Evolutionary conservation across 2,797 vertebrate genomes (phyloP).

Genomic region (Aphelocoma californica): DNA sequence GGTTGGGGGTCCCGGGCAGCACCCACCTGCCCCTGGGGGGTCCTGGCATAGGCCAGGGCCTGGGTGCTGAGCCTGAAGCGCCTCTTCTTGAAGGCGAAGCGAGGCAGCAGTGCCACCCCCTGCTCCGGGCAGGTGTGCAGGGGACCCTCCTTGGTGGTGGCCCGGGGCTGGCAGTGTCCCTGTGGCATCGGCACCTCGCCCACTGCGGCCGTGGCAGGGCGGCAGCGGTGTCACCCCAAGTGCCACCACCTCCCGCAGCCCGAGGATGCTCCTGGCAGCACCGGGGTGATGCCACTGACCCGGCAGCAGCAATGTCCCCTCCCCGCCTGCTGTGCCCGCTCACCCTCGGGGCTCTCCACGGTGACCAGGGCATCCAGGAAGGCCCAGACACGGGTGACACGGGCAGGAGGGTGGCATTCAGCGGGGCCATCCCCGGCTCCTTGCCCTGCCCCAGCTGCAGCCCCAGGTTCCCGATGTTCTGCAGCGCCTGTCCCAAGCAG

Average conservation of each 20-base stretch:
- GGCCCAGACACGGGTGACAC: constrained; percentile 81
- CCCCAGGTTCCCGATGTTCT: constrained; percentile 91
- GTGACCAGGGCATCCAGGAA: constrained; percentile 87
- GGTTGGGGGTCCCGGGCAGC: background rate
- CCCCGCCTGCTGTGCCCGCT: background rate
- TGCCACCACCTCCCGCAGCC: background rate
- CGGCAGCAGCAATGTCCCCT: background rate
- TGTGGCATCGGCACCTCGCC: constrained; percentile 68
- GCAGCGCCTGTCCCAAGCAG: constrained; percentile 75
- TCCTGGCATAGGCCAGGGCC: constrained; percentile 85
- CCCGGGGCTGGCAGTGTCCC: constrained; percentile 75
- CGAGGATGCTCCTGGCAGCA: background rate
- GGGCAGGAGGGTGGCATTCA: constrained; percentile 86
- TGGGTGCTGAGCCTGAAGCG: constrained; percentile 90
- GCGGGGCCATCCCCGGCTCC: constrained; percentile 91
- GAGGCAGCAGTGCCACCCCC: constrained; percentile 78
- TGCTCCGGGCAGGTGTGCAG: constrained; percentile 83
- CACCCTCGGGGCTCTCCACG: constrained; percentile 79
- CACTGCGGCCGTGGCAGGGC: constrained; percentile 5
- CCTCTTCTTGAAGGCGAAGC: constrained; percentile 90
- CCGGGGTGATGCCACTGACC: background rate
- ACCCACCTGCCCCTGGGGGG: constrained; percentile 85
- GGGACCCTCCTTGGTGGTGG: constrained; percentile 87
- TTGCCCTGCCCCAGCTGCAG: constrained; percentile 91
- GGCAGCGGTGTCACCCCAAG: background rate